Conservation (phyloP, 2,797 vertebrate species). For the Yasuhikotakia modesta region DNA sequence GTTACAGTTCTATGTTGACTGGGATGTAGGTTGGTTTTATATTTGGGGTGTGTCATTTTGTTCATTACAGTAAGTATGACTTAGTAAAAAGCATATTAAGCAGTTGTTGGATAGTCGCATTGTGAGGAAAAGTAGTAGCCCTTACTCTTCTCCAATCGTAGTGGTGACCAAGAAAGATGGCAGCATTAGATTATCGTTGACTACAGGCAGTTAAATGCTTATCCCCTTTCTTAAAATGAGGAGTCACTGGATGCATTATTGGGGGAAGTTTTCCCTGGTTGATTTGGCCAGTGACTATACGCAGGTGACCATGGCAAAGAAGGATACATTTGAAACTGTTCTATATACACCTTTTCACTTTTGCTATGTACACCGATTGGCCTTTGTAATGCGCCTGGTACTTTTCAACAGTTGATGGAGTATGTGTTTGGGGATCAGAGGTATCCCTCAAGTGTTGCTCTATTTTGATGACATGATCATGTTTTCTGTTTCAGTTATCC, state of each 20-base stretch:
- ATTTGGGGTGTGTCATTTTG: too few relatives aligned
- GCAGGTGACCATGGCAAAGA: constrained; percentile 28
- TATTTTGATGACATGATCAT: constrained; percentile 24
- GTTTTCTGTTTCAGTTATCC: background rate
- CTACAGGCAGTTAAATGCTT: constrained; percentile 8
- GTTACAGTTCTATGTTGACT: too few relatives aligned
- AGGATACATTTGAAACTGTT: background rate
- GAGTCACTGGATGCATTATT: background rate
- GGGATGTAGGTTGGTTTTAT: too few relatives aligned
- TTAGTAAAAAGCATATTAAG: constrained; percentile 4
- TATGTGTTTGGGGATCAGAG: background rate
- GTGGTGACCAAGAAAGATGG: constrained; percentile 10
- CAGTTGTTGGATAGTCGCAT: constrained; percentile 7
- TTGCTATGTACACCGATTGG: background rate
- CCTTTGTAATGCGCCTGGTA: background rate
- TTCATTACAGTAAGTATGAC: too few relatives aligned
- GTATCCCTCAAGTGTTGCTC: background rate
- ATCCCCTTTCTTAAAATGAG: constrained; percentile 4
- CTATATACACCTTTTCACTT: constrained; percentile 43
- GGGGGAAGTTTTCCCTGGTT: constrained; percentile 42
- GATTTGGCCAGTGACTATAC: constrained; percentile 48
- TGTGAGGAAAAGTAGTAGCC: constrained; percentile 14
- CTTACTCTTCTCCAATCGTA: constrained; percentile 26
- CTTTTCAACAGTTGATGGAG: constrained; percentile 8
- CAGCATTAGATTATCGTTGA: background rate